These are phyloP conservation scores for Amblyopsis hoosieri DNA, from an alignment of 2,797 vertebrate species.

Conservation along the genomic window DNA sequence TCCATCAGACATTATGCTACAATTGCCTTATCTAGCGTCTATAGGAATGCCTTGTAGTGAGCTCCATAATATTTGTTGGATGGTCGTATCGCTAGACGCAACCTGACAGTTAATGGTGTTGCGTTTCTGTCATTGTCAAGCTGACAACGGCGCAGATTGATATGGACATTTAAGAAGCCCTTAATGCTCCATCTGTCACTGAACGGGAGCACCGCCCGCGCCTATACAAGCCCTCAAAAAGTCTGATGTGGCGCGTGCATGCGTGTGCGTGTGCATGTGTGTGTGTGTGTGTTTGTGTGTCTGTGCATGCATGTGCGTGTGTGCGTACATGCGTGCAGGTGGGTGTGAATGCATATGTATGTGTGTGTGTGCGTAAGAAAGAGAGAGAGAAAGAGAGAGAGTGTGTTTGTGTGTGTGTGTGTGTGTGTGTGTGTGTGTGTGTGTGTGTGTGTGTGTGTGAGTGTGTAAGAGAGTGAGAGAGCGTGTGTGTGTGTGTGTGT, in stretches of 20 bases:
- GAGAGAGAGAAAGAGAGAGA: too few relatives aligned
- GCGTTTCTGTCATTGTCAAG: constrained; percentile 74
- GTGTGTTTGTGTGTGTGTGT: too few relatives aligned
- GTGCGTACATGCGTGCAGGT: too few relatives aligned
- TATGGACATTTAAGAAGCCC: constrained; percentile 78
- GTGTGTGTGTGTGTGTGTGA: constrained; percentile 20
- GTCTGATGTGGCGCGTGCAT: constrained; percentile 23
- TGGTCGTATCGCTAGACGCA: constrained; percentile 44
- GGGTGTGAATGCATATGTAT: background rate
- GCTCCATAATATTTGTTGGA: constrained; percentile 70
- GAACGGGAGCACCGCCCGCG: constrained; percentile 54
- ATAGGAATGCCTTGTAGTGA: constrained; percentile 51
- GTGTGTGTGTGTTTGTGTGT: too few relatives aligned
- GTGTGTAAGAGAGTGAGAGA: background rate
- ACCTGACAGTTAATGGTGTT: constrained; percentile 65
- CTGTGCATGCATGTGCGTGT: too few relatives aligned
- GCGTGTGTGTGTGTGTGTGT: background rate
- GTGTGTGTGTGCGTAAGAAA: background rate
- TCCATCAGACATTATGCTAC: too few relatives aligned
- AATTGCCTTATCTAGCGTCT: constrained; percentile 30
- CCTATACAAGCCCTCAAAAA: constrained; percentile 49
- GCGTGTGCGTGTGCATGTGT: constrained; percentile 15
- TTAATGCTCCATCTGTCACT: constrained; percentile 72
- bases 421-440: constrained; percentile 1
- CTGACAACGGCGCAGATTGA: constrained; percentile 78